phyloP scores from a whole-genome alignment of 2,797 vertebrate species.

The Gymnodraco acuticeps region DNA sequence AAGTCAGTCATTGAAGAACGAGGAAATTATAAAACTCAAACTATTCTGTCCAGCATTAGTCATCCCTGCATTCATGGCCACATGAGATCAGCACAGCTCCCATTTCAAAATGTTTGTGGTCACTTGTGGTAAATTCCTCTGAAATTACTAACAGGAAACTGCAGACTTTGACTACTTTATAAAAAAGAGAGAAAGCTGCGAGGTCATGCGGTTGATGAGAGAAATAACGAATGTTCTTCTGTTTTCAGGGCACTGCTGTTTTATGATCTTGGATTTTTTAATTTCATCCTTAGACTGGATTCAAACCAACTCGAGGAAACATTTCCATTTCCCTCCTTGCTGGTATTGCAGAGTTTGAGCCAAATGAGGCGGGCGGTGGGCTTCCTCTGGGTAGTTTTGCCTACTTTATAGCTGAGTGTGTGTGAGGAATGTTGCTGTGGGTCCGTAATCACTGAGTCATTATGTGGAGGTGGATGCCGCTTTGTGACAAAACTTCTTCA shows the following conservation, averaged over 20 bases:
- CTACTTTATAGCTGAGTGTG: constrained; percentile 21
- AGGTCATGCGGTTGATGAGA: constrained; percentile 13
- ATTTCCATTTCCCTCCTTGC: constrained; percentile 24
- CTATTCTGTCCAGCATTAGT: constrained; percentile 14
- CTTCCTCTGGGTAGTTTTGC: constrained; percentile 37
- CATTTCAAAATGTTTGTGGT: constrained; percentile 65
- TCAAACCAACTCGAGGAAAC: constrained; percentile 14
- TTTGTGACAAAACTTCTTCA: constrained; percentile 52
- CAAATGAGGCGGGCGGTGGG: constrained; percentile 34
- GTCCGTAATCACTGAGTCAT: constrained; percentile 55
- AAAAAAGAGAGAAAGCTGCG: background rate
- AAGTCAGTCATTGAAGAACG: background rate
- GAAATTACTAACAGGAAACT: constrained; percentile 66
- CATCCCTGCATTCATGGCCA: constrained; percentile 20
- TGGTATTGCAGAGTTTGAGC: constrained; percentile 23
- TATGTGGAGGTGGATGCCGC: constrained; percentile 28
- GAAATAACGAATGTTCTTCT: background rate
- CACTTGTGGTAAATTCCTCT: constrained; percentile 61
- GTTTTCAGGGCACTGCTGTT: constrained; percentile 4
- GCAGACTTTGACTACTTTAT: constrained; percentile 2
- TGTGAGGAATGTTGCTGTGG: constrained; percentile 50
- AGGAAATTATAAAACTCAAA: constrained; percentile 7
- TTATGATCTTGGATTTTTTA: background rate
- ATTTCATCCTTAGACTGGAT: background rate
- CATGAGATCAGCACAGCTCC: constrained; percentile 33